Percentiles rank a stretch among this genome's conserved stretches.
Conservation (phyloP, 2,113 vertebrate species). For the Dolichallabes microphthalmus region DNA sequence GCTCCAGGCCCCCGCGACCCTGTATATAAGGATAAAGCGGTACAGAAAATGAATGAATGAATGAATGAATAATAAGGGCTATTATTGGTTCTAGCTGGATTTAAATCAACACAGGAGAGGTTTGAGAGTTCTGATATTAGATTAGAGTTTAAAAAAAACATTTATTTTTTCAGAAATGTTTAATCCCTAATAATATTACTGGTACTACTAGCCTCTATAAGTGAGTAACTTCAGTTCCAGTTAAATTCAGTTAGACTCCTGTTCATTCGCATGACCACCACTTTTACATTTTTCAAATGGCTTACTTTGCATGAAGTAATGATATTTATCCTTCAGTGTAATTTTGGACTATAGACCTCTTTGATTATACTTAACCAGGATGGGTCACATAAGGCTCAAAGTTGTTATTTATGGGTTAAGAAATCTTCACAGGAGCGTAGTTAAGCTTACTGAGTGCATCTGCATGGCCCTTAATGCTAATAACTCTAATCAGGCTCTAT, state of each 20-base stretch:
- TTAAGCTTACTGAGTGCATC: conserved; percentile 16
- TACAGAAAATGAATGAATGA: too few relatives aligned
- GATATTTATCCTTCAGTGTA: neutral
- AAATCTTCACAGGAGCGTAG: conserved; percentile 18
- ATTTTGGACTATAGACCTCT: neutral
- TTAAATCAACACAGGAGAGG: too few relatives aligned
- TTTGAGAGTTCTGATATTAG: too few relatives aligned
- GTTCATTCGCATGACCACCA: neutral
- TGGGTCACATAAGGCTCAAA: neutral
- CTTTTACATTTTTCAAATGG: neutral
- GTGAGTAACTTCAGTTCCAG: neutral
- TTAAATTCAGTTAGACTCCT: neutral
- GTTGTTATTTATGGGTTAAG: conserved; percentile 17
- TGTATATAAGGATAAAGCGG: too few relatives aligned
- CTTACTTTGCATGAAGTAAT: neutral
- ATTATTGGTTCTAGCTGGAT: too few relatives aligned
- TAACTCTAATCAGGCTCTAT: conserved; percentile 34
- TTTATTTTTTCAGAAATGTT: neutral
- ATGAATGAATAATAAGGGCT: too few relatives aligned
- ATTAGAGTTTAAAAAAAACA: neutral
- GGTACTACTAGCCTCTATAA: neutral
- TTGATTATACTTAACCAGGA: neutral
- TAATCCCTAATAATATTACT: neutral
- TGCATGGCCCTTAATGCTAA: conserved; percentile 14
- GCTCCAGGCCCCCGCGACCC: too few relatives aligned